Evolutionary conservation across 2,797 vertebrate species (phyloP).

Genomic region (Pygocentrus nattereri): DNA sequence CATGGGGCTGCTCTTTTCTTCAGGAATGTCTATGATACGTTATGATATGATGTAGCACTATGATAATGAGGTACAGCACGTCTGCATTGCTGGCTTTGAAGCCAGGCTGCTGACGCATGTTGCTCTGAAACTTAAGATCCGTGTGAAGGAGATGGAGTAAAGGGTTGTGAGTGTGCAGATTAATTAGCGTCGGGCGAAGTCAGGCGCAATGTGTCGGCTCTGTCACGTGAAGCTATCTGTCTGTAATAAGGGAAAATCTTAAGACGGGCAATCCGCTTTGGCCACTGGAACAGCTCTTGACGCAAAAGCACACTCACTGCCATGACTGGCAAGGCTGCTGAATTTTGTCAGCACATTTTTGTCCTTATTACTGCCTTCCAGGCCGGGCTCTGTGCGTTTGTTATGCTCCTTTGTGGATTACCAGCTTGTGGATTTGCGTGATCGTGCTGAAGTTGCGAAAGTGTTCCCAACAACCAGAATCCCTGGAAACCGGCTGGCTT

Average conservation of each 20-base stretch:
- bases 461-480: constrained; percentile 38
- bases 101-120: not conserved
- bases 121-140: not conserved
- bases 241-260: constrained; percentile 50
- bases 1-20: not conserved
- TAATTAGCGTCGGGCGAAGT: constrained; percentile 67
- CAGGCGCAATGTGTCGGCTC: constrained; percentile 70
- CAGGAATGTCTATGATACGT: not conserved
- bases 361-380: constrained; percentile 27
- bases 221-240: constrained; percentile 71
- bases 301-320: constrained; percentile 15
- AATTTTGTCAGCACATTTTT: constrained; percentile 44
- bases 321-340: constrained; percentile 46
- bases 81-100: not conserved
- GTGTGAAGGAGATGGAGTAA: constrained; percentile 24
- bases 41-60: not conserved
- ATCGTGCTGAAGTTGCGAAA: constrained; percentile 46
- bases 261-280: constrained; percentile 54
- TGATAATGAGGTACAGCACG: not conserved
- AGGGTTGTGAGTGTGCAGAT: constrained; percentile 61
- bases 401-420: constrained; percentile 56
- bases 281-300: constrained; percentile 35
- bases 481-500: constrained; percentile 26
- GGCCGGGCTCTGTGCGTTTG: constrained; percentile 20
- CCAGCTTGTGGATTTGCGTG: constrained; percentile 45